Base-by-base conservation (phyloP, 2,888 invertebrate genomes). In the Drosophila fulvimacula region DNA sequence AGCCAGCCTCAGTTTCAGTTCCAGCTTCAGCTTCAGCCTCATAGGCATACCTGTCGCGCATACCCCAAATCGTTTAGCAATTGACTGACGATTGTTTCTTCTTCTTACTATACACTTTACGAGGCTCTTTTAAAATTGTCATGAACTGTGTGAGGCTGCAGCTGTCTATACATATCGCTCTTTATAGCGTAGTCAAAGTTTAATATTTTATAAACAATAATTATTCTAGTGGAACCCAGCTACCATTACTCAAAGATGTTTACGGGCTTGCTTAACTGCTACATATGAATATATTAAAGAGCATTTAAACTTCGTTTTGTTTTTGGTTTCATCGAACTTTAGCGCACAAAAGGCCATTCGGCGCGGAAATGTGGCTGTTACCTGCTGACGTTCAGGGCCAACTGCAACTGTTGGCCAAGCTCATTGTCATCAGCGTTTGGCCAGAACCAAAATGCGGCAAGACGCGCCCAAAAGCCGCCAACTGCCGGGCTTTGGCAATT, bases 1-100 rank as follows among this genome's bases (percentile, higher is more conserved):
- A 30, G 27, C 10, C 30, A 32, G 11, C 11, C 11, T 34, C 13
- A 34, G 13, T 4, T 4, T 39, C 39, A 39, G 39, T 2, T 39
- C 39, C 10, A 55, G 48, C 46, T 38, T 51, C 52, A 49, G 65
- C 34, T 36, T 19, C 57, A 44, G 56, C 39, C 39, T 85, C 82
- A 82, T 86, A 82, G 87, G 75, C 88, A 86, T 86, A 86, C 86
- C 86, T 85, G 89, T 77, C 76, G 88, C 88, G 88, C 86, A 86
- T 86, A 88, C 83, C 72, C 88, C 76, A 81, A 85, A 86, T 86
- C 83, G 85, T 73, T 77, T 81, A 72, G 81, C 75, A 89, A 85
- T 88, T 89, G 85, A 84, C 89, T 85, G 85, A 89, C 85, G 85
- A 82, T 80, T 80, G 78, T 78, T 74, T 64, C 71, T 64, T 59